Base-by-base conservation (phyloP, 2,888 invertebrate species). In the Cyaniris semiargus region DNA sequence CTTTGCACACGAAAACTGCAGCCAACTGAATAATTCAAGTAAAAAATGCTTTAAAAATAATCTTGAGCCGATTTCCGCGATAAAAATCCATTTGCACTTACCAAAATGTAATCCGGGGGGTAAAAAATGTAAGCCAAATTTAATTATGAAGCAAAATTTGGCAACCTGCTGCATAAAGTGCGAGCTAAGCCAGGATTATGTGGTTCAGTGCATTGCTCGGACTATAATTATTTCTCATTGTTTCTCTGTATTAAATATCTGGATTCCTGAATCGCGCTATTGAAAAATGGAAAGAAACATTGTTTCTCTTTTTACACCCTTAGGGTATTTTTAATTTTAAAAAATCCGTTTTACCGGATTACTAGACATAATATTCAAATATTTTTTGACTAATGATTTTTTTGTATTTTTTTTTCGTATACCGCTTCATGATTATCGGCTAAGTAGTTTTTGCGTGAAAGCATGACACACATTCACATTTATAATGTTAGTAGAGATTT, bases 11-110 rank as follows among this genome's bases (percentile, higher is more conserved):
- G 5, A 53, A 53, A 53, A 18, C 53, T 18, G 18, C 1, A 53
- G 53, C 18, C 53, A 44, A 44, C 44, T 13, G 53, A 53, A 53
- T 53, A 53, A 53, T 18, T 53, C 53, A 4, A 53, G 53, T 53
- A 18, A 53, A 53, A 53, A 53, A 15, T 18, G 5, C 5, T 53
- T 18, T 53, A 18, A 48, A 60, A 75, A 70, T 70, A 70, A 70
- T 70, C 18, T 18, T 31, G 66, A 27, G 66, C 66, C 27, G 66
- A 66, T 66, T 66, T 15, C 15, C 66, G 15, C 18, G 66, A 66
- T 66, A 66, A 66, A 60, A 66, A 31, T 23, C 27, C 27, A 66
- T 66, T 66, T 66, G 6, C 66, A 66, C 66, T 31, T 66, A 66
- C 66, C 66, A 15, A 66, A 66, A 53, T 53, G 53, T 53, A 66